Base-by-base conservation (phyloP, 2,797 vertebrate species). In the Pantherophis vulpinus region DNA sequence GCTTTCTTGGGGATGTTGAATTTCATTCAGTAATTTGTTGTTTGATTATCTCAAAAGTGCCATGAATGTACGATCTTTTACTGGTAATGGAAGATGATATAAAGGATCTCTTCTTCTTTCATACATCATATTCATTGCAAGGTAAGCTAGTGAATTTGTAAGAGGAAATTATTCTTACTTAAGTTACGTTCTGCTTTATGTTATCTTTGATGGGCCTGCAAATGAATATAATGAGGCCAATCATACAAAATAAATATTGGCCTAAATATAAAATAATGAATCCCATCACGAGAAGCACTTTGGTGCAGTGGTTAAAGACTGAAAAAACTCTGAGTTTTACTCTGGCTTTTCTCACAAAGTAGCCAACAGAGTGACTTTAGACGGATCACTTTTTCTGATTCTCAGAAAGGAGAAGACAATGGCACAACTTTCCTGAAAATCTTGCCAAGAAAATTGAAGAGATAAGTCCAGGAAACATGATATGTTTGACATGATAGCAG, bases 21-120 rank as follows among this genome's bases (percentile, higher is more conserved):
- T 97, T 97, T 96, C 96, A 93, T 93, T 32, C 95, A 94, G 95
- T 97, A 97, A 98, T 97, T 97, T 97, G 96, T 96, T 98, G 97
- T 98, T 98, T 97, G 96, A 97, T 97, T 97, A 97, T 96, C 97
- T 97, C 97, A 97, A 97, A 97, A 96, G 94, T 96, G 95, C 95
- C 94, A 93, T 95, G 96, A 97, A 97, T 95, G 95, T 95, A 97
- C 96, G 94, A 94, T 96, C 96, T 51, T 97, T 97, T 96, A 93
- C 95, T 96, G 96, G 95, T 32, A 54, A 88, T n/a, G 23, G 54
- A 37, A 90, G 16, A 37, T 18, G 6, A 27, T 25, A 58, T n/a
- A 66, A 63, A 25, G 42, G 60, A n/a, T 32, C 16, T 16, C 6
- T 18, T 2, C 32, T 63, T 63, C 51, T 32, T 32, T 14, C 4